These are phyloP conservation scores for Lobophora halterata DNA, from an alignment of 2,888 invertebrate species.

Conservation along the genomic window DNA sequence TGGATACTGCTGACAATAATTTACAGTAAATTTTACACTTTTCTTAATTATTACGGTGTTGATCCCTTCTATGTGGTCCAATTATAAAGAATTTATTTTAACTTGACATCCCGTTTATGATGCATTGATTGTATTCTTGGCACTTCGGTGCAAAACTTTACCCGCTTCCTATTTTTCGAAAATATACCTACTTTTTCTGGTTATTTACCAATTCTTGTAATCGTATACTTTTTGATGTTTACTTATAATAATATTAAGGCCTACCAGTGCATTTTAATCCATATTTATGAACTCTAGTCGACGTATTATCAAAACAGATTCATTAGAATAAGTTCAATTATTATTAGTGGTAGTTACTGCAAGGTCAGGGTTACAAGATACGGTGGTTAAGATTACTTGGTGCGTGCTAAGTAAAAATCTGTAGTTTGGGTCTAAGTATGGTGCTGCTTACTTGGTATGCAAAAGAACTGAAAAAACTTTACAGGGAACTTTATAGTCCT, in stretches of 20 bases:
- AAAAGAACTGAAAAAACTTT: too few relatives aligned
- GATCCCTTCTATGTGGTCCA: conserved; percentile 50
- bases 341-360: too few relatives aligned
- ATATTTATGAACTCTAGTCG: conserved; percentile 11
- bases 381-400: too few relatives aligned
- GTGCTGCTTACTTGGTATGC: too few relatives aligned
- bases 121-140: conserved; percentile 7
- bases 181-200: conserved; percentile 7
- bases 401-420: too few relatives aligned
- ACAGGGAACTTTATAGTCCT: too few relatives aligned
- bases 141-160: conserved; percentile 2
- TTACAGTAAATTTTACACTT: neutral
- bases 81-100: conserved; percentile 40
- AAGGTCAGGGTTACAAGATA: too few relatives aligned
- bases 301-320: neutral
- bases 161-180: conserved; percentile 19
- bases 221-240: neutral
- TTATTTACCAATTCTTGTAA: conserved; percentile 3
- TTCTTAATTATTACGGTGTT: neutral
- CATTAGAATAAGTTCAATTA: neutral
- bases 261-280: conserved; percentile 11
- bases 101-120: conserved; percentile 10
- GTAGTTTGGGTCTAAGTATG: too few relatives aligned
- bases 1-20: conserved; percentile 5
- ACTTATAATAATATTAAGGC: conserved; percentile 1